Conservation (phyloP, 2,797 vertebrate genomes). For the Rhinatrema bivittatum region DNA sequence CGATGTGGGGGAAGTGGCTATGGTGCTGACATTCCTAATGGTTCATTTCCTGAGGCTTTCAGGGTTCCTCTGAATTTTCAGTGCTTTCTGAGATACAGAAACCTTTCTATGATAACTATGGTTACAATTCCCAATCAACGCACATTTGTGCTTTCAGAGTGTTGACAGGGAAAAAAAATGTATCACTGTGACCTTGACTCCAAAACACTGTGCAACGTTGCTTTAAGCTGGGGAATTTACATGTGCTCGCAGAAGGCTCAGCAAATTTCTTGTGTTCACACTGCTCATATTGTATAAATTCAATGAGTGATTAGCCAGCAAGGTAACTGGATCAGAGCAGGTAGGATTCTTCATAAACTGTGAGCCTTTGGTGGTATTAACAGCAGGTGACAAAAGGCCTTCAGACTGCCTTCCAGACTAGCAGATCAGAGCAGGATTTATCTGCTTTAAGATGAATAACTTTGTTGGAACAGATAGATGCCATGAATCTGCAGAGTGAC, state of each 20-base stretch:
- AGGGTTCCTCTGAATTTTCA: not conserved
- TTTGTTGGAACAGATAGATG: conserved; percentile 5
- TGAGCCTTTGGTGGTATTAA: conserved; percentile 12
- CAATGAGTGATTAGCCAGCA: conserved; percentile 9
- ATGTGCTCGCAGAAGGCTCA: not conserved
- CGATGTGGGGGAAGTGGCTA: not conserved
- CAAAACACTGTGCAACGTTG: not conserved
- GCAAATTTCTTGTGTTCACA: not conserved
- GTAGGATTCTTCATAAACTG: conserved; percentile 16
- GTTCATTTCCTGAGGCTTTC: conserved; percentile 8
- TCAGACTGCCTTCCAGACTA: conserved; percentile 5
- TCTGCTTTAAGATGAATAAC: conserved; percentile 14
- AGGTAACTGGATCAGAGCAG: conserved; percentile 13
- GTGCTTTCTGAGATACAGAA: not conserved
- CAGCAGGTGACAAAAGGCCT: conserved; percentile 22
- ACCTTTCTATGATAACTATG: conserved; percentile 3
- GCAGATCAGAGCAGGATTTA: conserved; percentile 25
- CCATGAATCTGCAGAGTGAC: too few relatives aligned
- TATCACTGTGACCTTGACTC: not conserved
- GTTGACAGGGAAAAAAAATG: not conserved
- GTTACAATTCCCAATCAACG: not conserved
- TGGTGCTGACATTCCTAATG: not conserved
- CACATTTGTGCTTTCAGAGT: not conserved
- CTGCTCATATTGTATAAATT: conserved; percentile 6
- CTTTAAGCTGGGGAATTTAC: not conserved